A percentile compares a stretch with the other conserved stretches of the same genome.
Conservation (phyloP, 2,888 invertebrate species). For the Theretra japonica region DNA sequence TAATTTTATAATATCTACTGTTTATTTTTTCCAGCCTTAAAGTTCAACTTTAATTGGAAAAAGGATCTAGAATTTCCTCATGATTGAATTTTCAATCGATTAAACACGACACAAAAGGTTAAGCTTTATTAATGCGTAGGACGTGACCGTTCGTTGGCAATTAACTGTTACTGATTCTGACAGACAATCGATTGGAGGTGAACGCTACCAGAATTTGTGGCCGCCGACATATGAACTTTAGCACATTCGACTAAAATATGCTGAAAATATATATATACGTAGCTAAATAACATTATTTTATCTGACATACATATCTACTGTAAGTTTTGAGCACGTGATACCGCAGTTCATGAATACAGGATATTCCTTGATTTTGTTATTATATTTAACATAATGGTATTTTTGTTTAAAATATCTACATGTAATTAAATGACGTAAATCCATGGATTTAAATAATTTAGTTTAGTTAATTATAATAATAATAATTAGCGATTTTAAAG, state of each 20-base stretch:
- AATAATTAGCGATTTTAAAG: no score
- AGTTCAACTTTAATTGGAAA: conserved; percentile 2
- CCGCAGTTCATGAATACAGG: no score
- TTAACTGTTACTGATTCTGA: conserved; percentile 20
- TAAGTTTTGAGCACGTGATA: no score
- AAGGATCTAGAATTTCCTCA: not conserved
- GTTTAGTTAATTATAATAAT: no score
- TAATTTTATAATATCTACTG: not conserved
- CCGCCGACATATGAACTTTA: not conserved
- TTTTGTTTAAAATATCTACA: no score
- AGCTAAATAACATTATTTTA: no score
- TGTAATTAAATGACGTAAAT: no score
- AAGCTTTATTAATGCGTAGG: conserved; percentile 21
- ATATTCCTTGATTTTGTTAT: no score
- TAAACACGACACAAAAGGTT: conserved; percentile 14
- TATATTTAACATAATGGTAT: no score
- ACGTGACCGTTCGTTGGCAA: conserved; percentile 7
- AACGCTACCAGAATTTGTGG: conserved; percentile 9
- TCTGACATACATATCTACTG: no score
- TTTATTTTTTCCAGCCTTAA: not conserved
- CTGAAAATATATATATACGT: no score
- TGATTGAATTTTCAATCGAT: conserved; percentile 13
- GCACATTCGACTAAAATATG: not conserved
- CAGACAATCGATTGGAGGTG: conserved; percentile 16
- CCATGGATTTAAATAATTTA: no score